Evolutionary conservation across 2,797 vertebrate species (phyloP).

Genomic region (Falco columbarius): DNA sequence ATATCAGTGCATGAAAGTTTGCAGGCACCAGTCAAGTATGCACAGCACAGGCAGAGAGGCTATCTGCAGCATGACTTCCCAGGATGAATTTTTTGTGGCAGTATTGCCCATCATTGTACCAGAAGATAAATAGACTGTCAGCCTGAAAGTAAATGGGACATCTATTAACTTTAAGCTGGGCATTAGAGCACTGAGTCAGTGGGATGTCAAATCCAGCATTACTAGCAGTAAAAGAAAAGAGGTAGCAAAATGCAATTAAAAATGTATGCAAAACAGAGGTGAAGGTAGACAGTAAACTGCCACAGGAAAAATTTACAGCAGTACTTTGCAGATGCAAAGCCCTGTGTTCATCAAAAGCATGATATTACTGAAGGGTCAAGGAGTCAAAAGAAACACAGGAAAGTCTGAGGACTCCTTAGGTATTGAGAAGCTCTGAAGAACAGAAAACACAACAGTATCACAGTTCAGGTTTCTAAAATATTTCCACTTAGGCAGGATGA

Average conservation of each 20-base stretch:
- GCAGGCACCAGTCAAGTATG: neutral
- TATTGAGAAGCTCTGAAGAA: neutral
- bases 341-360: neutral
- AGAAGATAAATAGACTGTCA: constrained; percentile 59
- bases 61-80: neutral
- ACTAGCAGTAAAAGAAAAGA: neutral
- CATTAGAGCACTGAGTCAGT: neutral
- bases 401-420: neutral
- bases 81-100: neutral
- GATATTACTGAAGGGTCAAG: neutral
- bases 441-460: neutral
- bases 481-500: neutral
- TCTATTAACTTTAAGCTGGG: constrained; percentile 49
- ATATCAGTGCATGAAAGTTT: constrained; percentile 25
- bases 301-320: neutral
- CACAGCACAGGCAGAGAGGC: neutral
- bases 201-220: neutral
- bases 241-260: constrained; percentile 3
- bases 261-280: neutral
- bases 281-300: neutral
- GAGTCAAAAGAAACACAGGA: neutral
- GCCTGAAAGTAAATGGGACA: constrained; percentile 45
- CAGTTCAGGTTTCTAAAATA: neutral
- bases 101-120: neutral
- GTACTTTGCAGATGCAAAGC: neutral